phyloP scores from a whole-genome alignment of 2,797 vertebrate species.

The Scolopax rusticola region DNA sequence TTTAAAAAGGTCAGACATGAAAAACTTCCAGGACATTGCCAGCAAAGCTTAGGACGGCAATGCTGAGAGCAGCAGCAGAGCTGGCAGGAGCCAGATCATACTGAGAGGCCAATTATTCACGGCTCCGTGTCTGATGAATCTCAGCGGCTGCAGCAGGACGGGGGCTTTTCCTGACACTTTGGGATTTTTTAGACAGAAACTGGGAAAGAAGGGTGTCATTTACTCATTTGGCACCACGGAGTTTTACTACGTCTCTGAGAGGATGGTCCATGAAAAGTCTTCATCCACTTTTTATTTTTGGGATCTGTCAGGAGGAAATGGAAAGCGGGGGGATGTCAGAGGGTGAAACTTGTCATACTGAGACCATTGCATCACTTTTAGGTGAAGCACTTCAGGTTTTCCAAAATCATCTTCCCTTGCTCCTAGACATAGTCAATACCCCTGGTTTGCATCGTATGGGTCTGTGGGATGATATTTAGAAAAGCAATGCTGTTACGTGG shows the following conservation, averaged over 20 bases:
- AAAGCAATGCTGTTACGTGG: not conserved
- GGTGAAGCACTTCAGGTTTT: not conserved
- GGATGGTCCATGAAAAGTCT: not conserved
- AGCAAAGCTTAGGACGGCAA: not conserved
- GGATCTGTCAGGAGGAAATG: not conserved
- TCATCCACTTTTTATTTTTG: not conserved
- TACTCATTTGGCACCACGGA: not conserved
- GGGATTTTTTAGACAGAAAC: not conserved
- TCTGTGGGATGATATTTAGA: not conserved
- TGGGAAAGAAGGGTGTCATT: not conserved
- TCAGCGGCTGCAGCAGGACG: not conserved
- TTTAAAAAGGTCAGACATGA: not conserved
- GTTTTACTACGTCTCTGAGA: not conserved
- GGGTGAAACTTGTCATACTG: not conserved
- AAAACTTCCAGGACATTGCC: not conserved
- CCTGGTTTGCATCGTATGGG: not conserved
- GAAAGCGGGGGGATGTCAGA: not conserved
- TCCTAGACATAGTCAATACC: not conserved
- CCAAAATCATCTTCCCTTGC: not conserved
- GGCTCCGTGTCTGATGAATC: not conserved
- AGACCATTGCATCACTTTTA: not conserved
- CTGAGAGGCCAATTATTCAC: not conserved
- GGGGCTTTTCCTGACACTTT: not conserved
- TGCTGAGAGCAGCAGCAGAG: not conserved
- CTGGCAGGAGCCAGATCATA: not conserved